Conservation (phyloP, 2,888 invertebrate species). For the Macrophya annulata region DNA sequence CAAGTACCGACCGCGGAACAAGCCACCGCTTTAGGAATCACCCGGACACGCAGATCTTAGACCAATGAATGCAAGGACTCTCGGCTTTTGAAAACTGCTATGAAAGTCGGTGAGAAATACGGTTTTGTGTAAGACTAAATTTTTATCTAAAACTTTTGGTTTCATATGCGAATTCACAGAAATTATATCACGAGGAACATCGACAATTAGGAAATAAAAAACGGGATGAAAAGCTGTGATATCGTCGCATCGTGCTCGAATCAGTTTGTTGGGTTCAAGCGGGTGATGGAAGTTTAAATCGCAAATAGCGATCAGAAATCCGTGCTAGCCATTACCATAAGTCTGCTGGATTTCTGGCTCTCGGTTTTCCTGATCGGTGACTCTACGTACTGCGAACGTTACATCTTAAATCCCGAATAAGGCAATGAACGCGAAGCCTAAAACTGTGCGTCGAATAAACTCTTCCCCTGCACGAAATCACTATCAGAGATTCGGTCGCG, state of each 20-base stretch:
- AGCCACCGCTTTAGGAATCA: conserved; percentile 43
- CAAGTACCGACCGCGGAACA: conserved; percentile 37
- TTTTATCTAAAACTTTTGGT: neutral
- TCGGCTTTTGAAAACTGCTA: neutral
- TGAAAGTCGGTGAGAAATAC: conserved; percentile 5
- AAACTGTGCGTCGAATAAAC: conserved; percentile 59
- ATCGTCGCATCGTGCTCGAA: neutral
- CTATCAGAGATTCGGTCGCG: conserved; percentile 56
- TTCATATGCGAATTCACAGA: neutral
- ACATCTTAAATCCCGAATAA: conserved; percentile 69
- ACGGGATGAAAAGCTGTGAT: neutral
- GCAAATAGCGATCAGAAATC: conserved; percentile 65
- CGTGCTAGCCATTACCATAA: conserved; percentile 69
- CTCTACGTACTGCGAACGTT: conserved; percentile 54
- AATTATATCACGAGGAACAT: neutral
- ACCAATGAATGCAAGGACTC: conserved; percentile 15
- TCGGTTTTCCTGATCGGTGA: conserved; percentile 27
- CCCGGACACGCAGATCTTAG: conserved; percentile 16
- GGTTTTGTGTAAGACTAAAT: neutral
- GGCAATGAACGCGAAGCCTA: conserved; percentile 62
- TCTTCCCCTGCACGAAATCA: conserved; percentile 58
- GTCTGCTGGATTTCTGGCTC: conserved; percentile 60
- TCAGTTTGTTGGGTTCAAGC: conserved; percentile 14
- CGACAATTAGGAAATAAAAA: neutral
- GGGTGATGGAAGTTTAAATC: conserved; percentile 68